These are phyloP conservation scores for Apodemia hepburni DNA, from an alignment of 2,888 invertebrate species.

Conservation along the genomic window DNA sequence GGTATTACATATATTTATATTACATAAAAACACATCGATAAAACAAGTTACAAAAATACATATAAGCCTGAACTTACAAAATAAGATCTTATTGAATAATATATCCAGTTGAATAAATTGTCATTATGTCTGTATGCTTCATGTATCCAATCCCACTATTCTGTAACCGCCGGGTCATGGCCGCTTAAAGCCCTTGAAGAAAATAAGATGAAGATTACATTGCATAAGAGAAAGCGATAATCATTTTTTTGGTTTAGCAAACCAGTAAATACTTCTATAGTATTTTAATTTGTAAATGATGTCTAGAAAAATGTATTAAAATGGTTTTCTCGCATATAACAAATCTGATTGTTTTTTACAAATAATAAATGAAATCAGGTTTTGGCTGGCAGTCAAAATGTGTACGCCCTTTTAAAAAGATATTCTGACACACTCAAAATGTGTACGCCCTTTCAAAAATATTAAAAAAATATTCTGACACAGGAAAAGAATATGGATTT, in stretches of 20 bases:
- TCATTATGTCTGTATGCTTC: conserved; percentile 37
- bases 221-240: conserved; percentile 50
- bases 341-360: too few relatives aligned
- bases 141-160: conserved; percentile 49
- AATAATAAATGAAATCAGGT: too few relatives aligned
- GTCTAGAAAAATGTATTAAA: too few relatives aligned
- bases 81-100: conserved; percentile 32
- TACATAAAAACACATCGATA: background rate
- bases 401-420: too few relatives aligned
- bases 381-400: too few relatives aligned
- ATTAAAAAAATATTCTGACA: too few relatives aligned
- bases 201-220: conserved; percentile 58
- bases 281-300: too few relatives aligned
- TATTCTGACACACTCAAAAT: too few relatives aligned
- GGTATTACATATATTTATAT: background rate
- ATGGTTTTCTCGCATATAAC: too few relatives aligned
- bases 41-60: background rate
- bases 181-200: conserved; percentile 78
- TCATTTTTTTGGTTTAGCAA: background rate
- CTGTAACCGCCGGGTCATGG: conserved; percentile 68
- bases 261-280: too few relatives aligned
- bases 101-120: conserved; percentile 42
- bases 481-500: too few relatives aligned
- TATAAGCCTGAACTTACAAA: conserved; percentile 28
- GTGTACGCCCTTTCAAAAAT: too few relatives aligned